Evolutionary conservation across 2,888 invertebrate genomes (phyloP).

Genomic region (Thymelicus acteon): DNA sequence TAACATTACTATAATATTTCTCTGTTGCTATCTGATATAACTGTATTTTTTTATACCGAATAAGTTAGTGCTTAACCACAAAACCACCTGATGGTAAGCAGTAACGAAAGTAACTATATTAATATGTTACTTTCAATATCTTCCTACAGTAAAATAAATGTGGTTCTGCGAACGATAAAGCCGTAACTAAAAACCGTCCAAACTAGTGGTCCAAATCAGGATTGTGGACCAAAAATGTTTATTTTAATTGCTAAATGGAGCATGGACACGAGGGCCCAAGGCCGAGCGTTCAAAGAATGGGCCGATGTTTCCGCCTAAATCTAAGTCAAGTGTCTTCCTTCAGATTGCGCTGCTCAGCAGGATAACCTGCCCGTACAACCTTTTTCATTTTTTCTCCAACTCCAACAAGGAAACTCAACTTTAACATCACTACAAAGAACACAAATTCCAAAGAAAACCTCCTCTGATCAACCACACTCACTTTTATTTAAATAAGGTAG

Average conservation of each 20-base stretch:
- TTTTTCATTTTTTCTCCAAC: constrained; percentile 64
- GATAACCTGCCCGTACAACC: constrained; percentile 67
- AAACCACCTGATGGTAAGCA: no score
- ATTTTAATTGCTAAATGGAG: constrained; percentile 37
- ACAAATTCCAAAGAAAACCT: constrained; percentile 51
- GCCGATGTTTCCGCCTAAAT: constrained; percentile 71
- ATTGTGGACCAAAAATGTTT: constrained; percentile 27
- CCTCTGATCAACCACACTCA: constrained; percentile 63
- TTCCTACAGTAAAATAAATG: no score
- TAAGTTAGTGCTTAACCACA: no score
- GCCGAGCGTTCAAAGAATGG: constrained; percentile 51
- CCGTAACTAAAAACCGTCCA: background rate
- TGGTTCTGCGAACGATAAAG: no score
- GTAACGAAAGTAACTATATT: no score
- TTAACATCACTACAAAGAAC: constrained; percentile 54
- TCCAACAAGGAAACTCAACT: constrained; percentile 47
- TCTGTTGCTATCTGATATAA: no score
- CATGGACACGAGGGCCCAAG: constrained; percentile 38
- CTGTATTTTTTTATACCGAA: no score
- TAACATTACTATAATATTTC: background rate
- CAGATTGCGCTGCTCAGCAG: constrained; percentile 59
- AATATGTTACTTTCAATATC: no score
- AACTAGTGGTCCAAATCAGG: constrained; percentile 4
- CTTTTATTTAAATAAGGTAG: constrained; percentile 84
- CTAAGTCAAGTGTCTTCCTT: constrained; percentile 68